phyloP scores from a whole-genome alignment of 2,888 invertebrate species.

The Cordilura impudica region DNA sequence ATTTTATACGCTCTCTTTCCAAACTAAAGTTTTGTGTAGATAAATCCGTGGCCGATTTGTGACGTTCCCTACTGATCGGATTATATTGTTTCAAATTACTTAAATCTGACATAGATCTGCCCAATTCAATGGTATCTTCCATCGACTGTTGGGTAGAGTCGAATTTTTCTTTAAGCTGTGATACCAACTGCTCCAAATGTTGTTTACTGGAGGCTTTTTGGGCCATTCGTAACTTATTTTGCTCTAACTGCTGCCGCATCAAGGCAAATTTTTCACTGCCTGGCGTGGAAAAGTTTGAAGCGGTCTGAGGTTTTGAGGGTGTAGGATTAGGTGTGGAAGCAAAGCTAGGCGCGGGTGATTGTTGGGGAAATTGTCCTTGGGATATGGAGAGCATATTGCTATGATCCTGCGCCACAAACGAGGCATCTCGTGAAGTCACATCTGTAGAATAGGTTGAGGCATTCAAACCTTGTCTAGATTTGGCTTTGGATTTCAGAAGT shows the following conservation, averaged over 20 bases:
- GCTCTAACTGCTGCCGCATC: slow-evolving; percentile 79
- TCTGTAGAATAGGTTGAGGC: slow-evolving; percentile 17
- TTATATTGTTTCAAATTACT: slow-evolving; percentile 65
- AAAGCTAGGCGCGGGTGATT: slow-evolving; percentile 25
- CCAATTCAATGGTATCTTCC: slow-evolving; percentile 73
- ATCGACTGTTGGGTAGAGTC: slow-evolving; percentile 78
- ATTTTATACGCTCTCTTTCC: slow-evolving; percentile 72
- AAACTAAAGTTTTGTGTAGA: slow-evolving; percentile 70
- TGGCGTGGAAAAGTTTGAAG: slow-evolving; percentile 69
- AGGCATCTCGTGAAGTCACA: not conserved
- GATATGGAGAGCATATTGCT: slow-evolving; percentile 4
- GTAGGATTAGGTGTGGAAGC: slow-evolving; percentile 42
- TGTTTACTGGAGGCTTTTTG: slow-evolving; percentile 79
- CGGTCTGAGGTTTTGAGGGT: slow-evolving; percentile 42
- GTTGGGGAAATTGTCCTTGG: slow-evolving; percentile 13
- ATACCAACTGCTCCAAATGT: slow-evolving; percentile 79
- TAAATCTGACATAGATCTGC: slow-evolving; percentile 77
- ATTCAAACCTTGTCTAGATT: slow-evolving; percentile 68
- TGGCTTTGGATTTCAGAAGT: slow-evolving; percentile 71
- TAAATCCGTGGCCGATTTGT: slow-evolving; percentile 75
- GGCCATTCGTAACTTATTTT: slow-evolving; percentile 80
- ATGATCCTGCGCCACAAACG: slow-evolving; percentile 11
- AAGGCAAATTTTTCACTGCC: slow-evolving; percentile 80
- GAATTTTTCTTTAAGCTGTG: slow-evolving; percentile 79
- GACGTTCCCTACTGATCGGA: slow-evolving; percentile 69